phyloP scores from a whole-genome alignment of 2,888 invertebrate genomes.

The Cataglyphis cursor region DNA sequence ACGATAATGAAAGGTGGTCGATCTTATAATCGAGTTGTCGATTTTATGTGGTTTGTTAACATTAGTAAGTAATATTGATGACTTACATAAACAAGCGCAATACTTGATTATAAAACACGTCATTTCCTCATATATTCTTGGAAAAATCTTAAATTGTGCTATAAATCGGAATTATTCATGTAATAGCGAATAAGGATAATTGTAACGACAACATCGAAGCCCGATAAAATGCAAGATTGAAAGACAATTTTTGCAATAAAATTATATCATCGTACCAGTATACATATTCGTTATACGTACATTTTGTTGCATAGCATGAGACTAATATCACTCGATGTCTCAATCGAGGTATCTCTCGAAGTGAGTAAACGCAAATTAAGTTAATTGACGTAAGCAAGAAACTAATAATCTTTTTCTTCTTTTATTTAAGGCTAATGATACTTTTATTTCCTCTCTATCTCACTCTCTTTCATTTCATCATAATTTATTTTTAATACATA shows the following conservation, averaged over 20 bases:
- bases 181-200: not conserved
- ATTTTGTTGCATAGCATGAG: not conserved
- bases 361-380: not conserved
- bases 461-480: not conserved
- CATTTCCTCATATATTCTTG: not conserved
- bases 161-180: slow-evolving; percentile 22
- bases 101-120: not conserved
- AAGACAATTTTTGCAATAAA: not conserved
- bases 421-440: not conserved
- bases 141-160: not conserved
- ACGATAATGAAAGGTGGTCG: not conserved
- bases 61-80: not conserved
- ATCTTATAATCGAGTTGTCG: not conserved
- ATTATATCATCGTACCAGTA: not conserved
- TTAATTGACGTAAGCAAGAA: not conserved
- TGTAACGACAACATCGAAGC: not conserved
- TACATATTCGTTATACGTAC: not conserved
- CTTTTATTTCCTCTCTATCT: not conserved
- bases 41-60: not conserved
- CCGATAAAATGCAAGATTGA: not conserved
- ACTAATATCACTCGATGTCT: not conserved
- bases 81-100: not conserved
- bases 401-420: not conserved
- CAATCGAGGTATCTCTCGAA: not conserved
- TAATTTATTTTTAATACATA: not conserved